Evolutionary conservation across 2,113 vertebrate genomes (phyloP), one percentile per base, ranked within the genome.

Genomic region (Antechinus flavipes): DNA sequence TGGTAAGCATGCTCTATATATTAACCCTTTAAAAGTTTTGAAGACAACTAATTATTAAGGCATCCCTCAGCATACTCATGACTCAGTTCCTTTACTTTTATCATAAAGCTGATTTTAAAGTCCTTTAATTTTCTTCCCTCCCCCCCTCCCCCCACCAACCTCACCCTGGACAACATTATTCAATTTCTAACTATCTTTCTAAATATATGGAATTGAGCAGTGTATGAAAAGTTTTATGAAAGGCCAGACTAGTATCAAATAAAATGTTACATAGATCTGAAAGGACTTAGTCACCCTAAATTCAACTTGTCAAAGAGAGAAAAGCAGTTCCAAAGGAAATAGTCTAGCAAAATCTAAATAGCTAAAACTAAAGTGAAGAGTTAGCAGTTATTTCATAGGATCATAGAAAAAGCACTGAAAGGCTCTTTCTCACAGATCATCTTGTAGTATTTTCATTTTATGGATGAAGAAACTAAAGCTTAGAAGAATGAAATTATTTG

Each of bases 311-410:
- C 42, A 94, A 56, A 76, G 52, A 97, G 24, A 14, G 56, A 47
- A 94, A 91, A 89, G 16, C 95, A 16, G 27, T 92, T 96, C 61
- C 90, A 97, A 90, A 94, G 96, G 46, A 95, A 96, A 96, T 27
- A 95, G 19, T 94, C 47, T 94, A 93, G 56, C 35, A 91, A 94
- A 53, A n/a, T 93, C 53, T 54, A 22, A 56, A 93, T 47, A 94
- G 89, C 24, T n/a, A 35, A 90, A 52, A 27, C 90, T 55, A 30
- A 91, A 53, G 61, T 92, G 61, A 91, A 95, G 91, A 50, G 11
- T 92, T 35, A 49, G 46, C 76, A 46, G 23, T 84, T n/a, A 49
- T 92, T 96, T 68, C 52, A 47, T 90, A 22, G 16, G 35, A 42
- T 19, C 68, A 76, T 22, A 76, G 30, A 68, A 68, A 68, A 16